Conservation (phyloP, 2,797 vertebrate species). For the Myiothlypis coronata region DNA sequence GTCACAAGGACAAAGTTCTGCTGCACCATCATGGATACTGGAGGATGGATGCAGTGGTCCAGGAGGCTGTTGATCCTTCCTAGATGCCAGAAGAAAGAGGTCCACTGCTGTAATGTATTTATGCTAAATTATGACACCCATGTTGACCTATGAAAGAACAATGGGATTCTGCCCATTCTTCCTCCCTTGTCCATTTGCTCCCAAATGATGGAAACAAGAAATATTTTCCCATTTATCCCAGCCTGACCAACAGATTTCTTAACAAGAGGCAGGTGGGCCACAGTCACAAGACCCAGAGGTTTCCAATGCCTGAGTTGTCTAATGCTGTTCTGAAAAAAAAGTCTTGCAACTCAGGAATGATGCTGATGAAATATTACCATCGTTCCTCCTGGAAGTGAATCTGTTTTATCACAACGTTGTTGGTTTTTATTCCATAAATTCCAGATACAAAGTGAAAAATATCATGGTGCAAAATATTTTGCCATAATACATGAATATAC, state of each 20-base stretch:
- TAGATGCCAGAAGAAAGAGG: background rate
- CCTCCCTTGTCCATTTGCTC: background rate
- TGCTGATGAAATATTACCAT: background rate
- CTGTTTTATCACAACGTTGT: background rate
- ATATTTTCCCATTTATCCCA: background rate
- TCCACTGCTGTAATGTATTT: background rate
- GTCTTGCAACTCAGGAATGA: background rate
- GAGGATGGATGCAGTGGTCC: background rate
- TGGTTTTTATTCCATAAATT: background rate
- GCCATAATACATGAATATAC: background rate
- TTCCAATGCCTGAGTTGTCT: background rate
- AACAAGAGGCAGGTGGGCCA: background rate
- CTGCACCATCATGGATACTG: background rate
- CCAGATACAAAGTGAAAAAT: background rate
- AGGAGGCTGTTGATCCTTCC: background rate
- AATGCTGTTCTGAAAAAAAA: background rate
- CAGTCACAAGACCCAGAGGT: background rate
- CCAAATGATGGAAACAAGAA: background rate
- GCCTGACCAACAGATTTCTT: background rate
- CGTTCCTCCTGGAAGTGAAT: background rate
- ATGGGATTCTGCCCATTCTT: background rate
- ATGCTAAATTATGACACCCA: background rate
- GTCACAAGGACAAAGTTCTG: background rate
- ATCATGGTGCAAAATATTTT: slow-evolving; percentile 15
- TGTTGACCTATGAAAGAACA: background rate